A percentile compares a stretch with the other conserved stretches of the same genome.
These are phyloP conservation scores for Dexiosoma caninum DNA, from an alignment of 2,888 invertebrate species.

Conservation along the genomic window DNA sequence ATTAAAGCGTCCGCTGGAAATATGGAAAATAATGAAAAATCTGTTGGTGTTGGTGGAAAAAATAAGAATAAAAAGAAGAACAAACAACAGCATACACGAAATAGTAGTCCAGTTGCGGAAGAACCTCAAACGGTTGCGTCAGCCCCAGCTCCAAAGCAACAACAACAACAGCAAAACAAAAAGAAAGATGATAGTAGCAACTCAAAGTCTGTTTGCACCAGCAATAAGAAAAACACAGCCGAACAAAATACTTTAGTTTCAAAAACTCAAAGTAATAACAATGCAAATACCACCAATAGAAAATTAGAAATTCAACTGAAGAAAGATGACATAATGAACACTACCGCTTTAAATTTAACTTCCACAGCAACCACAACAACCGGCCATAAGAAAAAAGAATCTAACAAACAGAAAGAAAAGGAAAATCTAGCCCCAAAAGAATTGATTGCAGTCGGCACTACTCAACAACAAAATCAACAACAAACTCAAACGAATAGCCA, in stretches of 20 bases:
- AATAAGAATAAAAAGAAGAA: conserved; percentile 69
- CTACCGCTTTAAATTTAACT: conserved; percentile 22
- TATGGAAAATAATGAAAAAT: conserved; percentile 67
- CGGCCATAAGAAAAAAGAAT: conserved; percentile 68
- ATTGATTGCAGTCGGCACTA: conserved; percentile 48
- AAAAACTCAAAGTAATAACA: conserved; percentile 46
- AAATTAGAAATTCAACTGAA: conserved; percentile 69
- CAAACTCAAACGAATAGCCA: conserved; percentile 45
- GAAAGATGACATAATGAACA: conserved; percentile 72
- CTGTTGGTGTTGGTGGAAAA: conserved; percentile 64
- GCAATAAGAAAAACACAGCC: conserved; percentile 45
- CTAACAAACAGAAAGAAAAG: conserved; percentile 74
- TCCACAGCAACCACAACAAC: conserved; percentile 33
- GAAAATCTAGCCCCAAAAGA: conserved; percentile 76
- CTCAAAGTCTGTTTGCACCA: conserved; percentile 49
- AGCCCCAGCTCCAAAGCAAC: conserved; percentile 12
- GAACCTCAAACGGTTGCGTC: conserved; percentile 38
- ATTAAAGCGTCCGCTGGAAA: conserved; percentile 80
- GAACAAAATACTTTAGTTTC: conserved; percentile 49
- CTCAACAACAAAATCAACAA: conserved; percentile 54
- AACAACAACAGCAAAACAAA: conserved; percentile 52
- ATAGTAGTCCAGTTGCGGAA: conserved; percentile 55
- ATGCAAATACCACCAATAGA: conserved; percentile 54
- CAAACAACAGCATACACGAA: conserved; percentile 57
- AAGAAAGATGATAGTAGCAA: conserved; percentile 61